Percentiles rank a stretch among this genome's conserved stretches.
These are phyloP conservation scores for Zootermopsis nevadensis DNA, from an alignment of 2,888 invertebrate species.

Conservation along the genomic window DNA sequence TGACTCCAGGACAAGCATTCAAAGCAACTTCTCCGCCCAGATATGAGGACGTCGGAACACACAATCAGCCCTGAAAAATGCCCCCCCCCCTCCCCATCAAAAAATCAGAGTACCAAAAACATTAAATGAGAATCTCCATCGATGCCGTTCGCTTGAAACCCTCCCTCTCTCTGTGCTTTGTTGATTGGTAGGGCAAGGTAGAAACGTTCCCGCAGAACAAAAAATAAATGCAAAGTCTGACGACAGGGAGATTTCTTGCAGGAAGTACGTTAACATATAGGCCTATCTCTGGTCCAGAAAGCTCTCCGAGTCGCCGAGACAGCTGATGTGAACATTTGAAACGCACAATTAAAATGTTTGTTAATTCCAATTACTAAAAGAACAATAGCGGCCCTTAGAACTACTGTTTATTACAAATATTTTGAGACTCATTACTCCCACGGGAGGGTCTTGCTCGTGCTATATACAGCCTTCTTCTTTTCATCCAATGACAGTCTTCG, in stretches of 20 bases:
- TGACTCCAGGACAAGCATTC: conserved; percentile 4
- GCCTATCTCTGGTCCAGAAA: too few species aligned
- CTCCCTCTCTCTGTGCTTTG: background rate
- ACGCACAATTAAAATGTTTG: too few species aligned
- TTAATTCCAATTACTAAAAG: too few species aligned
- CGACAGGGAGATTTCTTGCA: background rate
- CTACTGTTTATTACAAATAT: too few species aligned
- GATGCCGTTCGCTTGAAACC: background rate
- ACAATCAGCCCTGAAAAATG: background rate
- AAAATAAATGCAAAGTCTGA: background rate
- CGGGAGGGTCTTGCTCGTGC: too few species aligned
- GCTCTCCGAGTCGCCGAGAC: too few species aligned
- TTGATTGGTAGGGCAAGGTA: background rate
- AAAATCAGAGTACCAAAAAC: background rate
- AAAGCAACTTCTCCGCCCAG: conserved; percentile 34
- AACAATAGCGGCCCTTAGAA: too few species aligned
- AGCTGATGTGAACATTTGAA: too few species aligned
- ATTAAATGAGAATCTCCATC: background rate
- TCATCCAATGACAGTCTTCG: too few species aligned
- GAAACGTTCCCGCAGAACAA: too few species aligned
- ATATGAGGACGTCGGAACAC: conserved; percentile 31
- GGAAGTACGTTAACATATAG: background rate
- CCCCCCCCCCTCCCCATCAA: background rate
- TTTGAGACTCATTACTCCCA: too few species aligned
- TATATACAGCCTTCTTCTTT: too few species aligned